These are phyloP conservation scores for Hestina assimilis DNA, from an alignment of 1,140 invertebrate species.

Conservation along the genomic window DNA sequence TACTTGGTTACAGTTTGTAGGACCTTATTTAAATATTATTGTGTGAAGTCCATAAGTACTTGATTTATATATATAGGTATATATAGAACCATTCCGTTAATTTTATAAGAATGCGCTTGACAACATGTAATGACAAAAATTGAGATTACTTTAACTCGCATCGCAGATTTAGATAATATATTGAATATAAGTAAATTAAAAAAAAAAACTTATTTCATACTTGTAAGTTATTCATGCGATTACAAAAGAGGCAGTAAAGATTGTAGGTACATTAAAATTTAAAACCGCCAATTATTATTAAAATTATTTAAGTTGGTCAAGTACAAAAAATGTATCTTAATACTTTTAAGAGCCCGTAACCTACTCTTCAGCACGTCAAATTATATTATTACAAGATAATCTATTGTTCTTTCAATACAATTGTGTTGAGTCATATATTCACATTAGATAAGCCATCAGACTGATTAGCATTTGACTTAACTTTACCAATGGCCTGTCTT, in stretches of 20 bases:
- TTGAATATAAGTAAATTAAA: too few relatives aligned
- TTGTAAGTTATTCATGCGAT: too few relatives aligned
- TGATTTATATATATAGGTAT: too few relatives aligned
- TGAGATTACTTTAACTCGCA: too few relatives aligned
- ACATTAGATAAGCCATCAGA: slow-evolving; percentile 42
- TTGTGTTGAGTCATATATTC: slow-evolving; percentile 53
- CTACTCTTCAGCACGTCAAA: slow-evolving; percentile 32
- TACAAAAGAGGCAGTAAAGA: too few relatives aligned
- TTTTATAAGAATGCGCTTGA: neutral
- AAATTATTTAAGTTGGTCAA: neutral
- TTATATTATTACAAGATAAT: slow-evolving; percentile 46
- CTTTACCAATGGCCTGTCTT: slow-evolving; percentile 17
- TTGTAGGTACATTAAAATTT: too few relatives aligned
- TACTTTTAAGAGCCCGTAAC: slow-evolving; percentile 1
- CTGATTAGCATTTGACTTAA: slow-evolving; percentile 39
- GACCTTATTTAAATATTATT: neutral
- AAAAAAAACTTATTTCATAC: too few relatives aligned
- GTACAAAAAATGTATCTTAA: neutral
- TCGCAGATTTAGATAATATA: too few relatives aligned
- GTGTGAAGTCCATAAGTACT: too few relatives aligned
- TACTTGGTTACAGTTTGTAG: too few relatives aligned
- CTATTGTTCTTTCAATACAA: slow-evolving; percentile 54
- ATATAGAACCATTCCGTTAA: neutral
- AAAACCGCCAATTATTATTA: neutral
- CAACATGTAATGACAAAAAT: too few relatives aligned